phyloP scores from a whole-genome alignment of 1,140 invertebrate species.

The Zophobas morio region DNA sequence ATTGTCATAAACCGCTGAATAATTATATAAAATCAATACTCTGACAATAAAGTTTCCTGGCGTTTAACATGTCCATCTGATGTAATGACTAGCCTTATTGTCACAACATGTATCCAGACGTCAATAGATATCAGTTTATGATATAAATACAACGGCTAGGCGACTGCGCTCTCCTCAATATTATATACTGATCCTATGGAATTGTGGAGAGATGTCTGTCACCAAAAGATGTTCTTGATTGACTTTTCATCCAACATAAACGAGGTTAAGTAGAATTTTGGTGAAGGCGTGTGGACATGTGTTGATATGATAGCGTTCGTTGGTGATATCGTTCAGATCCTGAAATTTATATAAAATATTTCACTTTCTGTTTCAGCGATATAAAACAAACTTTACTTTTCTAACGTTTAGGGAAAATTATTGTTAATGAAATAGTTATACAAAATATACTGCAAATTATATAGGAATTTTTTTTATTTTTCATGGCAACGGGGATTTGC shows the following conservation, averaged over 20 bases:
- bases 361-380: not conserved
- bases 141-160: slow-evolving; percentile 30
- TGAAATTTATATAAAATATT: slow-evolving; percentile 20
- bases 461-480: too few relatives aligned
- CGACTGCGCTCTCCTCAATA: slow-evolving; percentile 17
- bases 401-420: too few relatives aligned
- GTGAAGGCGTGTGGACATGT: slow-evolving; percentile 21
- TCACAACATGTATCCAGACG: slow-evolving; percentile 21
- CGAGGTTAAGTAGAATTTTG: slow-evolving; percentile 40
- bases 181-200: slow-evolving; percentile 1
- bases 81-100: slow-evolving; percentile 38
- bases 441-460: too few relatives aligned
- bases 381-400: too few relatives aligned
- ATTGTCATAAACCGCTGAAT: slow-evolving; percentile 36
- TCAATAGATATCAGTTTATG: slow-evolving; percentile 40
- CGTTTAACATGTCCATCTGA: slow-evolving; percentile 40
- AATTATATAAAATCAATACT: slow-evolving; percentile 36
- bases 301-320: slow-evolving; percentile 7
- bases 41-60: slow-evolving; percentile 37
- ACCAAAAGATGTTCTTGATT: slow-evolving; percentile 37
- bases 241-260: slow-evolving; percentile 37
- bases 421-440: too few relatives aligned
- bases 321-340: not conserved
- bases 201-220: slow-evolving; percentile 33
- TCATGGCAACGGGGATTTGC: too few relatives aligned